Base-by-base conservation (phyloP, 2,113 vertebrate genomes). In the Indicator indicator region DNA sequence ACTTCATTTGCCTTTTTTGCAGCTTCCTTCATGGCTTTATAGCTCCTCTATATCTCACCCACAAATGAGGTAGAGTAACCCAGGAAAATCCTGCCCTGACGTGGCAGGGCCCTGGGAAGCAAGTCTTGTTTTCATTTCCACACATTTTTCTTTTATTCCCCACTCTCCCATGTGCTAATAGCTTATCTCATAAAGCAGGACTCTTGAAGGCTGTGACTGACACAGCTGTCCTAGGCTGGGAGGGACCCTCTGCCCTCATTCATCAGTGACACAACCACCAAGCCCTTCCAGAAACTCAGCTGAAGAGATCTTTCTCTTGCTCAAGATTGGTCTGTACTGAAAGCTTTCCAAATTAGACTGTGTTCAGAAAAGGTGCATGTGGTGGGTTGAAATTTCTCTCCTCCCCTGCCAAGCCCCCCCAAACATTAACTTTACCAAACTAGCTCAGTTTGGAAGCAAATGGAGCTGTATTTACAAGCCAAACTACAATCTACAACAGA, bases 111-210 rank as follows among this genome's bases (percentile, higher is more conserved):
- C 79, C 72, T 83, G 79, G 72, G 79, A 90, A 93, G 50, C 74
- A 93, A 91, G 38, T 11, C 69, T 81, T 90, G 79, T 40, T 93
- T 90, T 78, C 12, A 3, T 92, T 92, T 94, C 92, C 73, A 88
- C 56, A 33, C 42, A 60, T 86, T 93, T 86, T 93, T 85, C 56
- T 77, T 88, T 64, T 83, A 86, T 77, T 91, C 46, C 40, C 11
- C 46, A 19, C 32, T 87, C 59, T 28, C 60, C 32, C 60, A 85
- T 62, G 36, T 85, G 68, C 71, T 94, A 91, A 80, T 58, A 89
- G 33, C n/a, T 93, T 95, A 89, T 83, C 62, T 95, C 78, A 75
- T 9, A 94, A 87, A 54, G 18, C 19, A 55, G 90, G 79, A 52
- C 38, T n/a, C 71, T 59, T 36, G 32, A 79, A 79, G 68, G 32